These are phyloP conservation scores for Trissolcus brochymenae DNA, from an alignment of 2,888 invertebrate genomes.

Conservation along the genomic window DNA sequence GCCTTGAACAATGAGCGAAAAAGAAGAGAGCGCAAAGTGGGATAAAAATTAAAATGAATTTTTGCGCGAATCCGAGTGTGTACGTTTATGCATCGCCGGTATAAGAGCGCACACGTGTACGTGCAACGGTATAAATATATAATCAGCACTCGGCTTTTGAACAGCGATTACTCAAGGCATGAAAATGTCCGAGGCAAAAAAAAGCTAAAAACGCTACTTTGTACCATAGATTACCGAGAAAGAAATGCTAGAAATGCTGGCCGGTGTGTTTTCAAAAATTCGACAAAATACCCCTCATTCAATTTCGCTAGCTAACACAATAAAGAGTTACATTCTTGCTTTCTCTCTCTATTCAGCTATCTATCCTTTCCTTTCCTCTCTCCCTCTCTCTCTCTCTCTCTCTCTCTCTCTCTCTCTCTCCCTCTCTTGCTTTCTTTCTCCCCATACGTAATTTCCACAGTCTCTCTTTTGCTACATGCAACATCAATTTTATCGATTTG, in stretches of 20 bases:
- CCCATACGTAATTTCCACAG: no score
- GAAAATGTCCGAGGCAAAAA: constrained; percentile 61
- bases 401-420: constrained; percentile 20
- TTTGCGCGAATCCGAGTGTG: constrained; percentile 7
- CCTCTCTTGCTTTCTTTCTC: constrained; percentile 25
- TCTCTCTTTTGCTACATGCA: constrained; percentile 27
- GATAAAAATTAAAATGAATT: constrained; percentile 20
- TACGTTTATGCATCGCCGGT: constrained; percentile 14
- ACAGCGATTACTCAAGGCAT: constrained; percentile 50
- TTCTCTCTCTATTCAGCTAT: constrained; percentile 22
- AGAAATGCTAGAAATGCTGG: constrained; percentile 63
- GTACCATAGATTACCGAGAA: constrained; percentile 67
- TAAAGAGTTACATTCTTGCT: constrained; percentile 24
- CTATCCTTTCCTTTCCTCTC: constrained; percentile 20
- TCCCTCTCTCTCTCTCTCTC: constrained; percentile 19
- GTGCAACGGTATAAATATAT: constrained; percentile 30
- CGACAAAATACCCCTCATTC: constrained; percentile 52
- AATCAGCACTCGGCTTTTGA: constrained; percentile 44
- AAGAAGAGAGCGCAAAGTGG: constrained; percentile 9
- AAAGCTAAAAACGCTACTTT: constrained; percentile 68
- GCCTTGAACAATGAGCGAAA: constrained; percentile 1
- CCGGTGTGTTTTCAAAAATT: constrained; percentile 63
- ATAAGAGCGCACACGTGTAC: constrained; percentile 5
- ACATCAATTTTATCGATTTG: constrained; percentile 54
- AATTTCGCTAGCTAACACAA: constrained; percentile 36